phyloP scores from a whole-genome alignment of 2,888 invertebrate species.

The Lasioglossum zephyrum region DNA sequence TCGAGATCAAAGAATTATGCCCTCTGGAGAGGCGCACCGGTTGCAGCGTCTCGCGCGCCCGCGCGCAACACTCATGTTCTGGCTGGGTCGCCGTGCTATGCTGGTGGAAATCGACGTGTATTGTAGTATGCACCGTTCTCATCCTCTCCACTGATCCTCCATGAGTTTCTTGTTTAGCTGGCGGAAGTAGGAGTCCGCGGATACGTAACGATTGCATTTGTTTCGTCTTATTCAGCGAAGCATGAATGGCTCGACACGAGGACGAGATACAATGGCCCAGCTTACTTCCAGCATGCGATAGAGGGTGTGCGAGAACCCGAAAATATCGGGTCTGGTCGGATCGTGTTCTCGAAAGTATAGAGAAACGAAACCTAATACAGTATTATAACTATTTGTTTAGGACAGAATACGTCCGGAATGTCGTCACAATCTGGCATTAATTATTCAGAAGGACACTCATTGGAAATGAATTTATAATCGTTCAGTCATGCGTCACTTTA shows the following conservation, averaged over 20 bases:
- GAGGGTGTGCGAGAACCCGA: not conserved
- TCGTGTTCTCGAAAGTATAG: no score
- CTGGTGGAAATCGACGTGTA: conserved; percentile 24
- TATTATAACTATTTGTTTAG: not conserved
- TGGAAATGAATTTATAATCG: conserved; percentile 66
- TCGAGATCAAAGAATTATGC: conserved; percentile 70
- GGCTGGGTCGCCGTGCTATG: not conserved
- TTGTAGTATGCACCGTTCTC: conserved; percentile 28
- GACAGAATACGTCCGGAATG: not conserved
- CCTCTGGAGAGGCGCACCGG: conserved; percentile 62
- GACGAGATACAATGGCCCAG: not conserved
- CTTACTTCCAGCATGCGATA: not conserved
- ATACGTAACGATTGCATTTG: conserved; percentile 49
- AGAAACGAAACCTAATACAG: no score
- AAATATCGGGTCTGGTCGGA: not conserved
- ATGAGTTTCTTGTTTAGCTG: conserved; percentile 40
- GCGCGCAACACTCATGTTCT: conserved; percentile 28
- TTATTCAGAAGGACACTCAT: conserved; percentile 59
- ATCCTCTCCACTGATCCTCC: conserved; percentile 10
- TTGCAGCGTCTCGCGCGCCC: conserved; percentile 49
- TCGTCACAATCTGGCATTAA: conserved; percentile 45
- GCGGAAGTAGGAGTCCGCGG: conserved; percentile 34
- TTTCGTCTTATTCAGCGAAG: conserved; percentile 49
- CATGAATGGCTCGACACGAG: conserved; percentile 39
- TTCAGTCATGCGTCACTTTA: conserved; percentile 62